Evolutionary conservation across 2,888 invertebrate genomes (phyloP).

Genomic region (Lycocerus yunnanus): DNA sequence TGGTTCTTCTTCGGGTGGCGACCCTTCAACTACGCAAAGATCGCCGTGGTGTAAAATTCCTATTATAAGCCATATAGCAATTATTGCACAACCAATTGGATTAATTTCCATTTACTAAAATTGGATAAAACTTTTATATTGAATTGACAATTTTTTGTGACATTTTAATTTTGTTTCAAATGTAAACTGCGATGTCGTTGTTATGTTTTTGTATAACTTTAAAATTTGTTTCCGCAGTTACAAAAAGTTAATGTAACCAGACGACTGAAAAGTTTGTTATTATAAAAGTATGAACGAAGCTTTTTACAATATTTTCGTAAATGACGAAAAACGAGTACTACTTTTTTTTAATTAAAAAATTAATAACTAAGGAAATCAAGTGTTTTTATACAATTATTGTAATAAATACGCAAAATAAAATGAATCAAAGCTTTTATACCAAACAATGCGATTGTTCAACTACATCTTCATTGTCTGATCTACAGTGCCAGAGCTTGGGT

Average conservation of each 20-base stretch:
- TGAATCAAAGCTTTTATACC: no score
- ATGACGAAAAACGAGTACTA: no score
- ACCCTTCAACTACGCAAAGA: background rate
- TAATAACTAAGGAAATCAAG: no score
- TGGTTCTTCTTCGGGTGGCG: background rate
- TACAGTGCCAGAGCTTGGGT: no score
- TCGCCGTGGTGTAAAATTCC: background rate
- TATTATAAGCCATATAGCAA: background rate
- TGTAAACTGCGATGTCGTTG: background rate
- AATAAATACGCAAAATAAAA: no score
- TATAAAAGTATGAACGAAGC: no score
- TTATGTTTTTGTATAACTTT: background rate
- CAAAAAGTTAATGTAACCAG: background rate
- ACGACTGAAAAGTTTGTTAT: no score
- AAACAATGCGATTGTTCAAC: no score
- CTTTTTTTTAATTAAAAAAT: no score
- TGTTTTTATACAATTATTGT: no score
- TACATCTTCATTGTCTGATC: no score
- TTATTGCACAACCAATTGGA: background rate
- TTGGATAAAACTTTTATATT: background rate
- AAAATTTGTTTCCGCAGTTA: background rate
- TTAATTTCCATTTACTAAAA: background rate
- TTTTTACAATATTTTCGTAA: no score
- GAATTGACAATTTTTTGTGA: background rate
- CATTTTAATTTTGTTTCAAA: background rate